Conservation (phyloP, 2,888 invertebrate genomes). For the Mechanitis mazaeus region DNA sequence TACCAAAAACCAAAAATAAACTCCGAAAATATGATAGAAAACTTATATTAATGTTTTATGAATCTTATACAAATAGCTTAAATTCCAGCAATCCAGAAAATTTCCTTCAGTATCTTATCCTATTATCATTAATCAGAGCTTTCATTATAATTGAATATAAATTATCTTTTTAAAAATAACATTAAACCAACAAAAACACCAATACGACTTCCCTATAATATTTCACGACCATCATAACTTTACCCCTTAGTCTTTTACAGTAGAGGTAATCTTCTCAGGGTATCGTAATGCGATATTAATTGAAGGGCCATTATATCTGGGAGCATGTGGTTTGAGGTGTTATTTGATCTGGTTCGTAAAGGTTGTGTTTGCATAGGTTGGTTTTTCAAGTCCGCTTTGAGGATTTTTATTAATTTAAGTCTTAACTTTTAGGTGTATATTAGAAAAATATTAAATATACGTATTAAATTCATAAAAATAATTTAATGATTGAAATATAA, state of each 20-base stretch:
- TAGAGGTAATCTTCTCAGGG: background rate
- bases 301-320: slow-evolving; percentile 13
- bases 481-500: no score
- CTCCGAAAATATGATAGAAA: no score
- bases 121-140: no score
- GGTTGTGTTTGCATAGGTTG: background rate
- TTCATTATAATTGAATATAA: background rate
- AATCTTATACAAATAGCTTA: no score
- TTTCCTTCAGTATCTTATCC: no score
- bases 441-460: no score
- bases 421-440: no score
- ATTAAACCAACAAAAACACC: background rate
- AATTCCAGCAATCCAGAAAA: no score
- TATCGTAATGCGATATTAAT: slow-evolving; percentile 5
- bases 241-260: slow-evolving; percentile 19
- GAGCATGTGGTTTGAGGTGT: slow-evolving; percentile 15
- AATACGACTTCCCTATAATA: slow-evolving; percentile 29
- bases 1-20: no score
- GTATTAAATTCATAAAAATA: no score
- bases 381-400: background rate
- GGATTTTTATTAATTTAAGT: background rate
- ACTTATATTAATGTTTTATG: no score
- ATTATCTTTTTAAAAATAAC: background rate
- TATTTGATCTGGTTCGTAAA: background rate
- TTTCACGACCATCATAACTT: slow-evolving; percentile 23